Evolutionary conservation across 1,140 invertebrate species (phyloP).

Genomic region (Oryctes rhinoceros): DNA sequence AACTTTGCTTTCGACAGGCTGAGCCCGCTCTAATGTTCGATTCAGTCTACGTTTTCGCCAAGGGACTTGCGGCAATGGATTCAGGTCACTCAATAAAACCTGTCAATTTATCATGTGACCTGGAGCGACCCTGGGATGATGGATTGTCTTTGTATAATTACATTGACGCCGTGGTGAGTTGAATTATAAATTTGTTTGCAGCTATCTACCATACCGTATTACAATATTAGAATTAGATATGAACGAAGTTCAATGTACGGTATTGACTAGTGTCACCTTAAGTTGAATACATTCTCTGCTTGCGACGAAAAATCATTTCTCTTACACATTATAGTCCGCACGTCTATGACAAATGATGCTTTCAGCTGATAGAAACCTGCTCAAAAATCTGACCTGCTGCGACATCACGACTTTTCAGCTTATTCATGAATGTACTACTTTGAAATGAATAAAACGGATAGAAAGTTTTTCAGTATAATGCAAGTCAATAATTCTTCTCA

Average conservation of each 20-base stretch:
- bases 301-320: not conserved
- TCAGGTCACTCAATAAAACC: conserved; percentile 71
- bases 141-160: conserved; percentile 90
- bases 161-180: conserved; percentile 80
- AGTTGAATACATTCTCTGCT: not conserved
- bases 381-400: no score
- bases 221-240: not conserved
- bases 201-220: not conserved
- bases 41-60: conserved; percentile 87
- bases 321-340: no score
- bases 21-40: conserved; percentile 92
- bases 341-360: no score
- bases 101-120: conserved; percentile 84
- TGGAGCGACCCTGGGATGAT: conserved; percentile 83
- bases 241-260: not conserved
- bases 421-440: no score
- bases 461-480: no score
- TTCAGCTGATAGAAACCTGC: no score
- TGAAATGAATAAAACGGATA: no score
- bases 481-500: no score
- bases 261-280: not conserved
- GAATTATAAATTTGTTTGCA: conserved; percentile 34
- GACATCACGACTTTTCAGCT: no score
- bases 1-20: conserved; percentile 70
- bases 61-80: conserved; percentile 79